Conservation (phyloP, 2,888 invertebrate genomes). For the Tiliacea aurago region DNA sequence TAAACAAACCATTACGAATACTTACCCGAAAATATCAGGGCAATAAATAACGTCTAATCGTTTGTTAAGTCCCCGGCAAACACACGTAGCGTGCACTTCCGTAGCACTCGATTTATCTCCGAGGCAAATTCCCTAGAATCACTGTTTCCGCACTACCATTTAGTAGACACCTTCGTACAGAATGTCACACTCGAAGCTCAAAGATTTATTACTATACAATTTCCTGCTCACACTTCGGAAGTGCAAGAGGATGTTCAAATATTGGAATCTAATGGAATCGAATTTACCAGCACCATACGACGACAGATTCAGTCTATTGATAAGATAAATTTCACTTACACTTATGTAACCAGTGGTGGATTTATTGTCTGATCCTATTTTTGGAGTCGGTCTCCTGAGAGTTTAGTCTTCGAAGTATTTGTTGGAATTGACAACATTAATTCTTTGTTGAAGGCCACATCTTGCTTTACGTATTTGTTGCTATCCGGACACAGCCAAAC, state of each 20-base stretch:
- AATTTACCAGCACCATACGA: slow-evolving; percentile 56
- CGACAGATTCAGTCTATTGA: slow-evolving; percentile 53
- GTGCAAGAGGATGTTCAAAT: slow-evolving; percentile 67
- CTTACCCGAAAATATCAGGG: slow-evolving; percentile 20
- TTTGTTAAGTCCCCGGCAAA: slow-evolving; percentile 50
- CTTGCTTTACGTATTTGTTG: slow-evolving; percentile 5
- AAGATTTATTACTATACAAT: slow-evolving; percentile 64
- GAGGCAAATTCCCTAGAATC: slow-evolving; percentile 62
- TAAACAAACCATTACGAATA: slow-evolving; percentile 22
- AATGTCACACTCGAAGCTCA: slow-evolving; percentile 46
- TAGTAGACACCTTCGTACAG: slow-evolving; percentile 55
- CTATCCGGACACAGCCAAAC: slow-evolving; percentile 1
- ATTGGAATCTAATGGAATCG: slow-evolving; percentile 70
- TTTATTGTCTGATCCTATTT: slow-evolving; percentile 44
- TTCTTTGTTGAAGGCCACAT: slow-evolving; percentile 27
- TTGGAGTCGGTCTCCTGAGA: slow-evolving; percentile 32
- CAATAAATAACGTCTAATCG: slow-evolving; percentile 59
- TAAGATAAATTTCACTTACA: slow-evolving; percentile 61
- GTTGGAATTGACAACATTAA: slow-evolving; percentile 31
- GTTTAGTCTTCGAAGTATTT: slow-evolving; percentile 40
- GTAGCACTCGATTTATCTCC: slow-evolving; percentile 57
- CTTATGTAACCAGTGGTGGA: slow-evolving; percentile 47
- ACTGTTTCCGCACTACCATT: slow-evolving; percentile 58
- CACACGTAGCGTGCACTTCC: slow-evolving; percentile 44
- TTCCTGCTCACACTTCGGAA: slow-evolving; percentile 58